phyloP scores from a whole-genome alignment of 2,888 invertebrate species.

The Cetonia aurata region DNA sequence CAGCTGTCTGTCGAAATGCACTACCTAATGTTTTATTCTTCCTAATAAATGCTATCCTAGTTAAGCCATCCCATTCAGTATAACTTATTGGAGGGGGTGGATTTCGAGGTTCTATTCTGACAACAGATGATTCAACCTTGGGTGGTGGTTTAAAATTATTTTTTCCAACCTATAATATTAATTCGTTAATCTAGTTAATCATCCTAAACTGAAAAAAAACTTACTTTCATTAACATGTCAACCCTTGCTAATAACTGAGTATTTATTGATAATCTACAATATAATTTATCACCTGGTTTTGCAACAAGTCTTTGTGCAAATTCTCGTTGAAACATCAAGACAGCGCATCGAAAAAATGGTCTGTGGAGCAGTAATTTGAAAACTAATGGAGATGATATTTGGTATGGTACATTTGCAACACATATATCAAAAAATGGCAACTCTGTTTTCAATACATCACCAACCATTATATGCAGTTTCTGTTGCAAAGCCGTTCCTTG shows the following conservation, averaged over 20 bases:
- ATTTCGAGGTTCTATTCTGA: slow-evolving; percentile 96
- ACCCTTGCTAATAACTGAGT: slow-evolving; percentile 95
- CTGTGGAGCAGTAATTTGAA: slow-evolving; percentile 93
- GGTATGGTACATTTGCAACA: slow-evolving; percentile 98
- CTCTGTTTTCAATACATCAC: slow-evolving; percentile 94
- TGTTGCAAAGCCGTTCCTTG: slow-evolving; percentile 89
- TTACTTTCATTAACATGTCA: slow-evolving; percentile 94
- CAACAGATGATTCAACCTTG: slow-evolving; percentile 98
- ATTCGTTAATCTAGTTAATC: slow-evolving; percentile 10
- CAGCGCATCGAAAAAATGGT: slow-evolving; percentile 90
- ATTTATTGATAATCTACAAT: slow-evolving; percentile 95
- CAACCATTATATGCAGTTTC: slow-evolving; percentile 92
- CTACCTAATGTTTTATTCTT: slow-evolving; percentile 97
- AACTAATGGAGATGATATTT: slow-evolving; percentile 96
- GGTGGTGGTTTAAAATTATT: slow-evolving; percentile 99
- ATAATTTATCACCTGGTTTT: slow-evolving; percentile 96
- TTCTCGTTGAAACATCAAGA: slow-evolving; percentile 99
- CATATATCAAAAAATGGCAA: slow-evolving; percentile 98
- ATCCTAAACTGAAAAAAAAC: slow-evolving; percentile 8
- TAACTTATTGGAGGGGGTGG: slow-evolving; percentile 97
- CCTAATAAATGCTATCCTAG: slow-evolving; percentile 92
- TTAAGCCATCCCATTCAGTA: slow-evolving; percentile 98
- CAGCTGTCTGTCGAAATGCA: slow-evolving; percentile 88
- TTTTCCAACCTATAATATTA: slow-evolving; percentile 83
- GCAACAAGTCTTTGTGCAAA: slow-evolving; percentile 98